Base-by-base conservation (phyloP, 2,113 vertebrate genomes). In the Propithecus coquereli region DNA sequence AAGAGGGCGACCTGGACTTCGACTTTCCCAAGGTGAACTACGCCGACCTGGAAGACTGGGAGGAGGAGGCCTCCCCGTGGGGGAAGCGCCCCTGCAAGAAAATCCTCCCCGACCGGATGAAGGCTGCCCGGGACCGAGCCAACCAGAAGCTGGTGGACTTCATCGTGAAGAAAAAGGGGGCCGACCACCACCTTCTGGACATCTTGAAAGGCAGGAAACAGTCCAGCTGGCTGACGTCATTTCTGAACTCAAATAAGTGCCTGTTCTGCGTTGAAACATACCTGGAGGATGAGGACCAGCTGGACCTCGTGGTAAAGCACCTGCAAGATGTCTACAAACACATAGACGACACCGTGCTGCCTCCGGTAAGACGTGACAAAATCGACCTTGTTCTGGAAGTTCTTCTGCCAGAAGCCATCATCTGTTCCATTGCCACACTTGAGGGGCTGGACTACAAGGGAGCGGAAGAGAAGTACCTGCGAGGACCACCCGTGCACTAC, bases 371-470 rank as follows among this genome's bases (percentile, higher is more conserved):
- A 0, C 95, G 98, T 0, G 99, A 99, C 47, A 80, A 68, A 25
- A 98, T 99, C 43, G 98, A 97, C 0, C 99, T 99, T 83, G 98
- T 99, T 65, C 96, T 99, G 1, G 99, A 99, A 23, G 99, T 99
- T 23, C 99, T 99, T 5, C 94, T 99, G 76, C 99, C 99, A 0
- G 99, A 99, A 98, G 99, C 99, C 20, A 98, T 99, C 95, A 99
- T 99, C 57, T 98, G 98, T 76, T 99, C 99, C 0, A 99, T 99
- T 70, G 98, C 99, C 85, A 98, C 98, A 0, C 98, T 99, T 84
- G 98, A 99, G 34, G 97, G 98, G 4, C 96, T 99, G 0, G 98
- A 99, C 2, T 98, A 99, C 80, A 97, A 99, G 96, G 98, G 98
- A 91, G 99, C 99, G 16, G 99, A 99, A 83, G 98, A 99, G 86